Evolutionary conservation across 2,888 invertebrate genomes (phyloP).

Genomic region (Sinopyrophorus schimmeli): DNA sequence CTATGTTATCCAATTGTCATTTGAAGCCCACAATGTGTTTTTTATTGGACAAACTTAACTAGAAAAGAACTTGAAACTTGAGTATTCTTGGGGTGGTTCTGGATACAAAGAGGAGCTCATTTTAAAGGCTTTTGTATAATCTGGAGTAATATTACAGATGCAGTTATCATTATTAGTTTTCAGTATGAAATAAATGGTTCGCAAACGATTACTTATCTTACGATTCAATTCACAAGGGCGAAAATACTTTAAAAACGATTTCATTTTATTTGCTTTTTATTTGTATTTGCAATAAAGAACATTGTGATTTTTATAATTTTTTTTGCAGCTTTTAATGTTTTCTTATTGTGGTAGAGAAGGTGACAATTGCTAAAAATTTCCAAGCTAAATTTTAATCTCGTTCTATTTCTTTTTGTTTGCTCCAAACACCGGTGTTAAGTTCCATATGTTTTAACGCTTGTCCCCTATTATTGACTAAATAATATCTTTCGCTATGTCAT

Average conservation of each 20-base stretch:
- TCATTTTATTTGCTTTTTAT: background rate
- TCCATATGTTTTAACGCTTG: constrained; percentile 27
- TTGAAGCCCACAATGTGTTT: constrained; percentile 47
- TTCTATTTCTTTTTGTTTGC: constrained; percentile 45
- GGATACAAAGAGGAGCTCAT: constrained; percentile 49
- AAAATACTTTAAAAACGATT: background rate
- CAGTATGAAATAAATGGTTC: constrained; percentile 25
- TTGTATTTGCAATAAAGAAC: background rate
- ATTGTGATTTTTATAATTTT: constrained; percentile 27
- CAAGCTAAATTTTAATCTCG: constrained; percentile 38
- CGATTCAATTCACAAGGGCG: constrained; percentile 1
- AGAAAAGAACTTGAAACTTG: constrained; percentile 47
- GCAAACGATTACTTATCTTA: constrained; percentile 12
- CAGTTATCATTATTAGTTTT: constrained; percentile 48
- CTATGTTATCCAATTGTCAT: constrained; percentile 41
- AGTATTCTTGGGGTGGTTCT: constrained; percentile 46
- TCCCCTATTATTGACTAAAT: constrained; percentile 3
- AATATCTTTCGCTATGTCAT: constrained; percentile 3
- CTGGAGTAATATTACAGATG: constrained; percentile 50
- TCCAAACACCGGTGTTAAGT: constrained; percentile 50
- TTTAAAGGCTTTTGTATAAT: constrained; percentile 52
- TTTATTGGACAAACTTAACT: constrained; percentile 50
- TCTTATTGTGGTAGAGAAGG: constrained; percentile 27
- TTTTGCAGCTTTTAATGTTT: constrained; percentile 32
- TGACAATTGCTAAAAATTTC: constrained; percentile 39